phyloP scores from a whole-genome alignment of 2,797 vertebrate species.

The Gila robusta region DNA sequence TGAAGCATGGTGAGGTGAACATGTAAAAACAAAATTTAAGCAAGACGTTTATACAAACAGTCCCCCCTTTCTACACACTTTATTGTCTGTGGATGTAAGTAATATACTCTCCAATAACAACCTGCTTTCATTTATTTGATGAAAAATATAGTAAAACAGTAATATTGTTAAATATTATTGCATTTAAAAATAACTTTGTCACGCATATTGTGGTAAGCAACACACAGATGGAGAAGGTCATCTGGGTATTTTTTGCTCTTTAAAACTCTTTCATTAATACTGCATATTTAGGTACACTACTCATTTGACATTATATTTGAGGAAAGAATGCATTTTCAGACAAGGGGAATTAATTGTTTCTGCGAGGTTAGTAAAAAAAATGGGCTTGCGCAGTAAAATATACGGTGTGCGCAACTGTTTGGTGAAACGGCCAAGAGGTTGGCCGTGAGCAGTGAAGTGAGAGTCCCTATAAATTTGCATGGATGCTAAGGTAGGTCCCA shows the following conservation, averaged over 20 bases:
- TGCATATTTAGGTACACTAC: not conserved
- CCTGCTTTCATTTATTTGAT: constrained; percentile 2
- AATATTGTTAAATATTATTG: not conserved
- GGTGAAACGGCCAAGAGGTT: not conserved
- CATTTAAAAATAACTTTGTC: not conserved
- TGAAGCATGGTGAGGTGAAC: constrained; percentile 41
- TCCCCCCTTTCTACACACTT: not conserved
- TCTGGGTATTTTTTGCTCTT: not conserved
- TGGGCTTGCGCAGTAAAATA: not conserved
- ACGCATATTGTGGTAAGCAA: not conserved
- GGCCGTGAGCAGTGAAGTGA: constrained; percentile 6
- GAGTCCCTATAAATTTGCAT: constrained; percentile 39
- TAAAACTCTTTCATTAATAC: not conserved
- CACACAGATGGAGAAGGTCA: not conserved
- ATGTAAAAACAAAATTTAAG: constrained; percentile 53
- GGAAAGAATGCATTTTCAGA: not conserved
- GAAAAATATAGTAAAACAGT: not conserved
- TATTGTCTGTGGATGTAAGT: constrained; percentile 1
- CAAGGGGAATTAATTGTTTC: not conserved
- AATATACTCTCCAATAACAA: constrained; percentile 12
- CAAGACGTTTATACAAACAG: constrained; percentile 30
- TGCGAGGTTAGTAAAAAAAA: not conserved
- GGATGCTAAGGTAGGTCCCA: constrained; percentile 64
- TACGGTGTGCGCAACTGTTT: not conserved
- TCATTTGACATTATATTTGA: not conserved